Evolutionary conservation across 2,113 vertebrate genomes (phyloP), one percentile per base, ranked within the genome.

Genomic region (Guaruba guarouba): DNA sequence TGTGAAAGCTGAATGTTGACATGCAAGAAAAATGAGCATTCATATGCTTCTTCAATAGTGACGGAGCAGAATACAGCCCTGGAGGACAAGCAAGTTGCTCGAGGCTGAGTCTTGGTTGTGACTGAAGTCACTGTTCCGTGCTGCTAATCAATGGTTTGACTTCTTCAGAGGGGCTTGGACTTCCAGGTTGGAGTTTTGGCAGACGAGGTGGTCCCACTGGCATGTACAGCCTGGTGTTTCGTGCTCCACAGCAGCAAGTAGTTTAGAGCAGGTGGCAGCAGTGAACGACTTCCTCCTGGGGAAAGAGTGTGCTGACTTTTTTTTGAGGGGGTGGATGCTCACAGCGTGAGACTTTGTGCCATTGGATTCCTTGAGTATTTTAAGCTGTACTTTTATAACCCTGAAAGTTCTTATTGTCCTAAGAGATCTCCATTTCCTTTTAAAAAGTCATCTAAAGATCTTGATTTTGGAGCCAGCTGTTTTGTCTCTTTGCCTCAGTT

Each of bases 361-460:
- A 6, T 2, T 1, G 8, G 33, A 44, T 20, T 85, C 51, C 59
- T 27, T 33, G 85, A 20, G 23, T 82, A 63, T 92, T 90, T 82
- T 81, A 71, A 88, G 13, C 31, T 82, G 67, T 88, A 29, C 78
- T 94, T 79, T 46, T 74, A 13, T 87, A 80, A 86, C 82, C 79
- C 67, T 46, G 16, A 10, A 83, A 54, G 75, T 35, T 85, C 61
- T 49, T 83, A 20, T 2, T 92, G 62, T 86, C 46, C 54, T 23
- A n/a, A 49, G 63, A 75, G 17, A 71, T 64, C 23, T 71, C 31
- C 19, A 9, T 52, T 91, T 28, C 11, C 19, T 28, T 69, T 66
- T 46, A 2, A 5, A 29, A 73, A 82, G 62, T 76, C 33, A 55
- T 55, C 28, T 55, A 7, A 54, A 37, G 67, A 29, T 39, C 43